phyloP scores from a whole-genome alignment of 2,113 vertebrate species.

The Aleadryas rufinucha region DNA sequence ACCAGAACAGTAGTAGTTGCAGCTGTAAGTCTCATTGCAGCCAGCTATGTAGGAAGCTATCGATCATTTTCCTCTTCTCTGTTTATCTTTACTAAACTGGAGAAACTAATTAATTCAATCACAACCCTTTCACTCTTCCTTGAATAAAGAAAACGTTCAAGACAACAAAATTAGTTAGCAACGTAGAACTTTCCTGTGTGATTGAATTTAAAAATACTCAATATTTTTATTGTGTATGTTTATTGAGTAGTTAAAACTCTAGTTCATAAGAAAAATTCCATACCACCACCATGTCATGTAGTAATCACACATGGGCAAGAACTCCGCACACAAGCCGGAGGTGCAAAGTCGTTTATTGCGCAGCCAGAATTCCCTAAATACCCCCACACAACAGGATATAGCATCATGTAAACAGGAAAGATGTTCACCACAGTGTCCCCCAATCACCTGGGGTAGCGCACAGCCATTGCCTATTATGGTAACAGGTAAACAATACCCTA shows the following conservation, averaged over 20 bases:
- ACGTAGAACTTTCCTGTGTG: not conserved
- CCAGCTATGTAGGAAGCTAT: not conserved
- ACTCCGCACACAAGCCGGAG: too few relatives aligned
- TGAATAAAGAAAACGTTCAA: not conserved
- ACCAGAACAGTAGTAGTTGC: not conserved
- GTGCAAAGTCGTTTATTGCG: too few relatives aligned
- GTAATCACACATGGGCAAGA: too few relatives aligned
- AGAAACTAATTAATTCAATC: not conserved
- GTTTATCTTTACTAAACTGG: not conserved
- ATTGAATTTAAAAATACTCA: not conserved
- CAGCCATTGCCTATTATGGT: too few relatives aligned
- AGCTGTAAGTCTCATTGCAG: not conserved
- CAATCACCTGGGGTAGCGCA: too few relatives aligned
- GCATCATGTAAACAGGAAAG: too few relatives aligned
- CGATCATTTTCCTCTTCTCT: not conserved
- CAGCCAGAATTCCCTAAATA: too few relatives aligned
- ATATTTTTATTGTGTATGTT: not conserved
- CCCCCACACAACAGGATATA: too few relatives aligned
- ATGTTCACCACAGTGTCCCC: too few relatives aligned
- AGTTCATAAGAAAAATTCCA: not conserved
- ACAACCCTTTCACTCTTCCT: not conserved
- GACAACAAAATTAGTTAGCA: not conserved
- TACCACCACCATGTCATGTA: not conserved
- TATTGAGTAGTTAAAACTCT: not conserved
- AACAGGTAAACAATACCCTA: too few relatives aligned